Evolutionary conservation across 2,888 invertebrate genomes (phyloP).

Genomic region (Tineola bisselliella): DNA sequence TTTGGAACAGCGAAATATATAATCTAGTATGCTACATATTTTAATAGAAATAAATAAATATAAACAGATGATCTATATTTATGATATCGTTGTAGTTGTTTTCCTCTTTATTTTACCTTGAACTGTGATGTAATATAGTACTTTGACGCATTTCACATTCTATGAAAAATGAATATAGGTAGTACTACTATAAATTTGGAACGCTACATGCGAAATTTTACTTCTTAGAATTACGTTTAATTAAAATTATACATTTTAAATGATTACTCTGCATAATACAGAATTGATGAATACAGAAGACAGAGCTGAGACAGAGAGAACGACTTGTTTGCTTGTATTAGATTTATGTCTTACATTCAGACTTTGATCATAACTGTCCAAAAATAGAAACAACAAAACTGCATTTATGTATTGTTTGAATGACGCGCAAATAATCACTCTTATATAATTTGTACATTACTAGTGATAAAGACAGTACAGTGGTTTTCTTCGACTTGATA

Average conservation of each 20-base stretch:
- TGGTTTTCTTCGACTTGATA: neutral
- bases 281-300: neutral
- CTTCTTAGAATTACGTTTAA: too few relatives aligned
- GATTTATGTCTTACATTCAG: neutral
- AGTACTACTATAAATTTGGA: too few relatives aligned
- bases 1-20: too few relatives aligned
- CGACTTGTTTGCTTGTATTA: neutral
- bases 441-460: neutral
- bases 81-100: neutral
- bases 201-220: too few relatives aligned
- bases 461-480: neutral
- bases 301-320: neutral
- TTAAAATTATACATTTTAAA: too few relatives aligned
- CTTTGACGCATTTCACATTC: neutral
- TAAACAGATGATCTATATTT: neutral
- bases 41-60: neutral
- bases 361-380: neutral
- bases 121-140: neutral
- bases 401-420: neutral
- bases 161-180: neutral
- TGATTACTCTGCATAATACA: neutral
- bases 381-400: neutral
- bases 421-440: neutral
- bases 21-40: too few relatives aligned
- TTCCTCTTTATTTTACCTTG: neutral